These are phyloP conservation scores for Platanista minor DNA, from an alignment of 2,113 vertebrate species.

Conservation along the genomic window DNA sequence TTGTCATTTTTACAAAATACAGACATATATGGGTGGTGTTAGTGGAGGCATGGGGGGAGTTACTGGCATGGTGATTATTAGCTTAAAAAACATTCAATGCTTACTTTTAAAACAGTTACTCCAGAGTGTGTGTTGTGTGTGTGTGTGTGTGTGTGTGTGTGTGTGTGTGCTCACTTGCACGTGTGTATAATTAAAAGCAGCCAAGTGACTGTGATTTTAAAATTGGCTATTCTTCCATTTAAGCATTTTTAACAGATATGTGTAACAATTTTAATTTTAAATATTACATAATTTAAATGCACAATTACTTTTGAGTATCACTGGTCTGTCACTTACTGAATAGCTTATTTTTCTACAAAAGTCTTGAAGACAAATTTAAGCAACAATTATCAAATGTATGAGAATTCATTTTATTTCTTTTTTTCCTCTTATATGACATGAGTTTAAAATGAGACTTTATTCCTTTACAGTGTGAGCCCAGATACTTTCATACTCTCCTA, in stretches of 20 bases:
- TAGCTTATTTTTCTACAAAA: conserved; percentile 33
- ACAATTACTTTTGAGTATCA: conserved; percentile 72
- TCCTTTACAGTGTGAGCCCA: not conserved
- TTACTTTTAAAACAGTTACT: conserved; percentile 73
- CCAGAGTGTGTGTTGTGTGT: conserved; percentile 28
- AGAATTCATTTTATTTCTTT: not conserved
- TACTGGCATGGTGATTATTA: conserved; percentile 11
- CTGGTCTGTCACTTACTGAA: conserved; percentile 61
- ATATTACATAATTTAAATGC: conserved; percentile 66
- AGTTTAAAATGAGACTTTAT: conserved; percentile 38
- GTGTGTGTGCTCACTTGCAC: not conserved
- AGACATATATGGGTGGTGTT: conserved; percentile 45
- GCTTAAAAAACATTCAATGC: conserved; percentile 67
- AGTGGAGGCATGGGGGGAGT: not conserved
- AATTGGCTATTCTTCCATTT: conserved; percentile 66
- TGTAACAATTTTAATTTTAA: conserved; percentile 70
- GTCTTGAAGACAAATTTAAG: not conserved
- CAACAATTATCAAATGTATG: not conserved
- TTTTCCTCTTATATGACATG: not conserved
- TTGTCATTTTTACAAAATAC: conserved; percentile 39
- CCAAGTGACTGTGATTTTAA: conserved; percentile 60
- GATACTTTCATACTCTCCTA: not conserved
- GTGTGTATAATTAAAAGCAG: conserved; percentile 68
- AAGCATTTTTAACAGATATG: conserved; percentile 60
- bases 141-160: not conserved